Conservation (phyloP, 2,797 vertebrate species). For the Sebastes glaucus region DNA sequence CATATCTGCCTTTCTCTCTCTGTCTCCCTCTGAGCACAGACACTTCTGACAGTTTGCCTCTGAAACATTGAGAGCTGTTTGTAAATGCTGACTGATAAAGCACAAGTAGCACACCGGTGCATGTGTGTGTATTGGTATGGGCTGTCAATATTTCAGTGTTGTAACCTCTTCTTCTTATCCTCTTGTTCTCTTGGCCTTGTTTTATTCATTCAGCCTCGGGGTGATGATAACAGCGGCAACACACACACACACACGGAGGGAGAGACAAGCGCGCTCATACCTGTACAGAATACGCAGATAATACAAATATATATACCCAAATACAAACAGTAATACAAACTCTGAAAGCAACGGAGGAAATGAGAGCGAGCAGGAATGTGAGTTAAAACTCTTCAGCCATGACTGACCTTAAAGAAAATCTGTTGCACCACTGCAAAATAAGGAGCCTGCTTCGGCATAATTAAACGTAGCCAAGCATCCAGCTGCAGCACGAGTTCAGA, state of each 20-base stretch:
- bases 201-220: conserved; percentile 54
- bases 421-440: conserved; percentile 21
- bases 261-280: background rate
- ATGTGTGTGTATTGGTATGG: conserved; percentile 3
- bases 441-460: conserved; percentile 5
- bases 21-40: background rate
- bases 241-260: background rate
- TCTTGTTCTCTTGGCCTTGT: conserved; percentile 32
- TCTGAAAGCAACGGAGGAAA: background rate
- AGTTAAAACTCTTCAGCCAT: conserved; percentile 2
- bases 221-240: conserved; percentile 41
- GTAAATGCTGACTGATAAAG: conserved; percentile 32
- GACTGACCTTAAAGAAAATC: conserved; percentile 38
- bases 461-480: conserved; percentile 43
- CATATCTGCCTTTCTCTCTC: background rate
- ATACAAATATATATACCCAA: background rate
- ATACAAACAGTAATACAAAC: background rate
- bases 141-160: conserved; percentile 46
- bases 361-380: background rate
- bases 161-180: conserved; percentile 45
- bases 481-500: conserved; percentile 7
- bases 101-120: background rate
- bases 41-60: conserved; percentile 10
- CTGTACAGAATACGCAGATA: background rate
- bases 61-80: conserved; percentile 18